Base-by-base conservation (phyloP, 2,888 invertebrate genomes). In the Dynastes hyllus region DNA sequence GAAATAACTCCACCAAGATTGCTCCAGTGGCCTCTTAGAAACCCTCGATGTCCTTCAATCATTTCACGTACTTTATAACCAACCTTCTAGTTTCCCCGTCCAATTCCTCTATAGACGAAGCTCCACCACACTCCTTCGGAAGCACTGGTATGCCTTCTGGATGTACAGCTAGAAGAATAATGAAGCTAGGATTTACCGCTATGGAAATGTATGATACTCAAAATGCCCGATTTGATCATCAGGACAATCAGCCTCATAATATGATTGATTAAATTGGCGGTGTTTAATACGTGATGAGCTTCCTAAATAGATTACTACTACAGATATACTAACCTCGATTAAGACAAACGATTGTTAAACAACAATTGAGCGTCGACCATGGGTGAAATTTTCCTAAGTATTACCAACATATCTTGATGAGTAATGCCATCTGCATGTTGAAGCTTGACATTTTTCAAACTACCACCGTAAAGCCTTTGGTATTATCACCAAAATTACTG, bases 181-280 rank as follows among this genome's bases (percentile, higher is more conserved):
- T 65, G 53, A 45, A 13, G 13, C 27, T 16, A 55, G 22, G 50
- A 6, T 66, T 45, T 85, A 87, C 88, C 89, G 84, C 85, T 87
- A 78, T 89, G 89, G 80, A 93, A 93, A 87, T 92, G 91, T 53
- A 93, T 89, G 27, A 93, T 89, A 81, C 91, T 91, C 66, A 93
- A 88, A 0, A 93, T 88, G 83, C 93, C 92, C 55, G 92, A 92
- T 83, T 92, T 91, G 81, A 93, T 92, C 82, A 93, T 89, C 0
- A 93, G 93, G 80, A 92, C 91, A 6, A 93, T 89, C 63, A 93
- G 90, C 76, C 92, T 91, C 93, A 93, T 93, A 29, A 93, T 91
- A 87, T 93, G 93, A 86, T 93, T 92, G 83, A 93, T 92, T 89
- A 93, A 93, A 67, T 92, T 92, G 5, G 93, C 92, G 0, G 93